Evolutionary conservation across 1,140 invertebrate genomes (phyloP).

Genomic region (Coenobita brevimanus): DNA sequence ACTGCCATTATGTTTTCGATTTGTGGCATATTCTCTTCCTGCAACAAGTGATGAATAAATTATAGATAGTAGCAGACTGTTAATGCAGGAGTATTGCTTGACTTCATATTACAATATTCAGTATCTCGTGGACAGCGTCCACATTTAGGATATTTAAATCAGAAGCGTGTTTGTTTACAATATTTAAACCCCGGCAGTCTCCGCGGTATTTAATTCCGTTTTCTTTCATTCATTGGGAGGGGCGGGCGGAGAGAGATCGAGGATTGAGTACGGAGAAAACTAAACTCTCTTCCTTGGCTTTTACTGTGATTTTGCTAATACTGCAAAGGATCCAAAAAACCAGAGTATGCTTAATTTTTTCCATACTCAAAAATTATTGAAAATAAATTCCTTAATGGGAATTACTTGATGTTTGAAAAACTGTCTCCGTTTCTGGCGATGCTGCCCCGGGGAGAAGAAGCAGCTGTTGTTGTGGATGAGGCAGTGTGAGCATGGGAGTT

Average conservation of each 20-base stretch:
- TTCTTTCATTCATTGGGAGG: constrained; percentile 53
- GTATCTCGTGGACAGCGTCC: too few species aligned
- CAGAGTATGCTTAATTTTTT: too few species aligned
- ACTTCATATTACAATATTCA: too few species aligned
- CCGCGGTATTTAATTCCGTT: neutral
- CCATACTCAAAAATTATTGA: neutral
- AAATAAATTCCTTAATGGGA: neutral
- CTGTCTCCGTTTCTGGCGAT: constrained; percentile 6
- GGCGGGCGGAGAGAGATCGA: neutral
- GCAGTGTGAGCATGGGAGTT: constrained; percentile 59
- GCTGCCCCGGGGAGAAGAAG: constrained; percentile 51
- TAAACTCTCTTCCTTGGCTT: neutral
- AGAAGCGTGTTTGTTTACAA: too few species aligned
- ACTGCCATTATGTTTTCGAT: too few species aligned
- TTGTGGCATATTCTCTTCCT: too few species aligned
- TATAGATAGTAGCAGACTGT: too few species aligned
- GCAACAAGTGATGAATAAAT: too few species aligned
- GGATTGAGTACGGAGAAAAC: constrained; percentile 22
- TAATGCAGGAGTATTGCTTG: too few species aligned
- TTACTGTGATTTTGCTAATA: neutral
- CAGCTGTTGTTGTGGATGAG: constrained; percentile 53
- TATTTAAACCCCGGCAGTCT: too few species aligned
- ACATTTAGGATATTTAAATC: too few species aligned
- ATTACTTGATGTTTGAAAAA: neutral
- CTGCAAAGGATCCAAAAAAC: too few species aligned